Evolutionary conservation across 2,888 invertebrate genomes (phyloP).

Genomic region (Microctonus hyperodae): DNA sequence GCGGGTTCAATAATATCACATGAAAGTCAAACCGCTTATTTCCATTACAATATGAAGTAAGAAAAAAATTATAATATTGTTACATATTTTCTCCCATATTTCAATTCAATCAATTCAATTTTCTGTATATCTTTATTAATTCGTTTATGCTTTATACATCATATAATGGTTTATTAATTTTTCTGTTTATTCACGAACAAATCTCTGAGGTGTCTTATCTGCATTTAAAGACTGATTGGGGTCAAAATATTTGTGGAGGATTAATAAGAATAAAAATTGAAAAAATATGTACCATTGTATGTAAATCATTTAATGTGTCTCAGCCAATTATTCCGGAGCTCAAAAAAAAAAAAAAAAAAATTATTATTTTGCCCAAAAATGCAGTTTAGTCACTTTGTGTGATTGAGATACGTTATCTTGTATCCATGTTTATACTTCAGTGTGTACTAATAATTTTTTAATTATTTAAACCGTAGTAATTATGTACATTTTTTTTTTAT

Average conservation of each 20-base stretch:
- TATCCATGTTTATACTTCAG: conserved; percentile 40
- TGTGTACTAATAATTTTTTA: conserved; percentile 49
- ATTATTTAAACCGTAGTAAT: conserved; percentile 51
- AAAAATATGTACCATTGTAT: neutral
- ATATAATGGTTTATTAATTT: neutral
- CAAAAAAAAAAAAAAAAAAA: conserved; percentile 23
- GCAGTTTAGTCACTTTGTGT: neutral
- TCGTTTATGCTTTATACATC: neutral
- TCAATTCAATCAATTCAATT: neutral
- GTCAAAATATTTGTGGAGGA: conserved; percentile 13
- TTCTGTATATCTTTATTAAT: neutral
- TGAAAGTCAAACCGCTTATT: conserved; percentile 66
- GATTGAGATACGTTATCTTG: conserved; percentile 33
- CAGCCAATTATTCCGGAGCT: conserved; percentile 28
- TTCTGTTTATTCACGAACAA: neutral
- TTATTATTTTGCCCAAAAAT: neutral
- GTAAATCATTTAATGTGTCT: neutral
- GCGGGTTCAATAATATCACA: conserved; percentile 67
- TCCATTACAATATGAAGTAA: conserved; percentile 63
- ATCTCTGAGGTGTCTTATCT: neutral
- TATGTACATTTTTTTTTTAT: conserved; percentile 57
- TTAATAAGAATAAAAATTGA: conserved; percentile 2
- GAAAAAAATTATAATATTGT: neutral
- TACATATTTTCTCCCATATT: neutral
- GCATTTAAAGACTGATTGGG: neutral